Evolutionary conservation across 2,888 invertebrate genomes (phyloP), one percentile per base, ranked within the genome.

Genomic region (Acutogordius australiensis): DNA sequence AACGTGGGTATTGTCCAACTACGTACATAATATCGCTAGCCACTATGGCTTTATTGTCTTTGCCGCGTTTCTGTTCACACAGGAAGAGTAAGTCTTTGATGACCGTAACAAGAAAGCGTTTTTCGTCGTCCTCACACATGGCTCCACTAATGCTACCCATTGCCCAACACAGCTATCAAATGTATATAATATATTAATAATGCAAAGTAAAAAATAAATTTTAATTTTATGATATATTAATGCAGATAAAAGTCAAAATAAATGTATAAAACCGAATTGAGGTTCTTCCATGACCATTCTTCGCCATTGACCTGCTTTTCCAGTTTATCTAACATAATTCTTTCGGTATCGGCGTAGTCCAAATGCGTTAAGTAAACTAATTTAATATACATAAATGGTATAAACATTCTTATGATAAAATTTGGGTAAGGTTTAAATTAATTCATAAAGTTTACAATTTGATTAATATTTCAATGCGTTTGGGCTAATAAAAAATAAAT

Each of bases 11-110:
- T 72, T 99, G 97, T 1, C 97, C 97, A 60, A 99, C 97, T 62
- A 99, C 94, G 74, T 99, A 63, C 97, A 99, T 99, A 64, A 99
- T 99, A 74, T 99, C 97, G 64, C 91, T 91, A 21, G 97, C 97
- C 68, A 99, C 91, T 65, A 99, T 97, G 62, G 97, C 97, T 74
- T 97, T 97, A 74, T 97, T 97, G 74, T 97, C 94, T 76, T 99
- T 99, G 60, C 90, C 81, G 66, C 94, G 82, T 71, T 97, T 97
- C 72, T 94, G 94, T 70, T 91, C 90, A 73, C 97, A 97, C 60
- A 97, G 75, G 0, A 91, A 94, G 63, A 97, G 76, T 62, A 97
- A 77, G 74, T 97, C 94, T 74, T 90, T 64, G 60, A 99, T 99
- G 58, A 99, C 97, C 60, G 90, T 88, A 61, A 99, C 97, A 66